Evolutionary conservation across 2,888 invertebrate species (phyloP), one percentile per base, ranked within the genome.

Genomic region (Drosophila cyrtoloma): DNA sequence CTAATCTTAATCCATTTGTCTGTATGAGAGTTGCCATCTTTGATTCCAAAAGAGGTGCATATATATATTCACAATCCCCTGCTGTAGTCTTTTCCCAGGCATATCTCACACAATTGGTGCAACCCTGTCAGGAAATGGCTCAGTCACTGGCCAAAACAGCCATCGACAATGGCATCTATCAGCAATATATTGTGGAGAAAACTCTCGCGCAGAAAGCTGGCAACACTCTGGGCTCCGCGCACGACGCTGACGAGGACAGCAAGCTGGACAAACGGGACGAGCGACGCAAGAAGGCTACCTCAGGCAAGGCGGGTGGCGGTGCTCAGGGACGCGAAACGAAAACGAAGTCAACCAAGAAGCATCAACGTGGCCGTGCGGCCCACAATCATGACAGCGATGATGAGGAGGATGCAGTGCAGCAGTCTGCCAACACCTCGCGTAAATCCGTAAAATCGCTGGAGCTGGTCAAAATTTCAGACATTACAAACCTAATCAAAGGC

Each of bases 271-370:
- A 96, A 89, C 96, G 97, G 74, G 98, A 99, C 65, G 98, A 98
- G 87, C 95, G 98, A 16, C 95, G 98, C 70, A 97, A 97, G 91
- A 98, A 98, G 92, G 98, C 98, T 3, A 94, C 96, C 7, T 95
- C 96, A 33, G 98, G 98, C 2, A 98, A 98, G 94, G 96, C 96
- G 58, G 98, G 98, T 19, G 98, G 98, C 22, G 98, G 98, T 2
- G 95, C 96, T 16, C 98, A 98, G 93, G 99, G 99, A 0, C 95
- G 99, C 47, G 99, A 99, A 94, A 98, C 98, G 0, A 99, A 98
- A 94, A 98, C 98, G 0, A 98, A 98, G 92, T 97, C 98, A 3
- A 97, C 97, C 0, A 99, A 99, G 91, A 99, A 98, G 94, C 96
- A 96, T 92, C 93, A 93, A 73, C 94, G 93, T 39, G 85, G 86